Percentiles rank a stretch among this genome's conserved stretches.
phyloP scores from a whole-genome alignment of 2,888 invertebrate genomes.

The Sicus ferrugineus region DNA sequence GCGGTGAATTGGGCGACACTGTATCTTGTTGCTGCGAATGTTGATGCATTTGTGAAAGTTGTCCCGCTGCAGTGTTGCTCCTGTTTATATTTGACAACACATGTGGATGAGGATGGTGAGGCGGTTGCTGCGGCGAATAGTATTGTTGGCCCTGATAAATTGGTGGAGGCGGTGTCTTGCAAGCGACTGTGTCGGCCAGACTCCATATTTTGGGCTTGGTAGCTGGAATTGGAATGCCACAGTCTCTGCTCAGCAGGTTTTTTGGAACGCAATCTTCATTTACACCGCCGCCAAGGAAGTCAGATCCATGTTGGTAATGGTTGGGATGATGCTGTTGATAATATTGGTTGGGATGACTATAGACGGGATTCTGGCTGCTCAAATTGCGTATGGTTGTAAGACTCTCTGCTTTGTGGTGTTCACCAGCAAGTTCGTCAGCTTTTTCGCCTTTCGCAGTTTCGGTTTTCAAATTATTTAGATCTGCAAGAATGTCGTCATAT shows the following conservation, averaged over 20 bases:
- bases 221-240: conserved; percentile 87
- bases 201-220: conserved; percentile 97
- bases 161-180: conserved; percentile 89
- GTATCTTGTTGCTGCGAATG: conserved; percentile 49
- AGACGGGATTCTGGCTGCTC: conserved; percentile 47
- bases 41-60: too few relatives aligned
- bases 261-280: conserved; percentile 67
- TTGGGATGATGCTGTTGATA: conserved; percentile 67
- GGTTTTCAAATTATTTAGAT: conserved; percentile 67
- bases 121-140: conserved; percentile 43
- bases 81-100: conserved; percentile 12
- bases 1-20: conserved; percentile 62
- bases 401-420: conserved; percentile 73
- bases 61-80: conserved; percentile 45
- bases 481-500: conserved; percentile 24
- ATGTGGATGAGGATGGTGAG: conserved; percentile 25
- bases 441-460: conserved; percentile 72
- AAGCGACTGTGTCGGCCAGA: conserved; percentile 90
- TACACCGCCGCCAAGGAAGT: conserved; percentile 66
- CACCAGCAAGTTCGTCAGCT: conserved; percentile 77
- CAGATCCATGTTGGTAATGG: conserved; percentile 58
- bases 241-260: conserved; percentile 74
- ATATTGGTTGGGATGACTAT: conserved; percentile 65
- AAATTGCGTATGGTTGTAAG: conserved; percentile 48
- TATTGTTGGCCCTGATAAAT: conserved; percentile 62